Conservation (phyloP, 2,888 invertebrate species). For the Lampropteryx suffumata region DNA sequence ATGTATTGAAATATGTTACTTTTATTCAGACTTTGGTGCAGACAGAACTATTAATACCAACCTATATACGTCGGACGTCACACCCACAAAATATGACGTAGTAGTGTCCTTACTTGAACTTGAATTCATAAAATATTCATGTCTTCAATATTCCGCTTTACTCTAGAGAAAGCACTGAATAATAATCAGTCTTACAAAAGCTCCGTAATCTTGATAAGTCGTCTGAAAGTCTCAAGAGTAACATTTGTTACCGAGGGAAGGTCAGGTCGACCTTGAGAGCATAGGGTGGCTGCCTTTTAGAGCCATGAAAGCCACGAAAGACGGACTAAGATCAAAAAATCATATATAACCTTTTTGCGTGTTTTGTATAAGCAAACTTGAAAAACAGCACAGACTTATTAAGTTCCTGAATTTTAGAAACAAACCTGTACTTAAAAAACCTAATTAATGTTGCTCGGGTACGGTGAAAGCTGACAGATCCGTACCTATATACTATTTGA, state of each 20-base stretch:
- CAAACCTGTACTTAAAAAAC: too few relatives aligned
- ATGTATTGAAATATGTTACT: too few relatives aligned
- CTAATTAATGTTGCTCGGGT: too few relatives aligned
- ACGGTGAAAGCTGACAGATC: too few relatives aligned
- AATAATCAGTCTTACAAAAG: slow-evolving; percentile 12
- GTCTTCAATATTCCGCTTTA: background rate
- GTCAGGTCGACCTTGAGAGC: slow-evolving; percentile 42
- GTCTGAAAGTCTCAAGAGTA: slow-evolving; percentile 16
- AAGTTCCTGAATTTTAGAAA: too few relatives aligned
- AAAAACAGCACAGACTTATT: too few relatives aligned
- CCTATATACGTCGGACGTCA: too few relatives aligned
- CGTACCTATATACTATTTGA: too few relatives aligned
- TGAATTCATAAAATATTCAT: background rate
- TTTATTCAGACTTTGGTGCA: too few relatives aligned
- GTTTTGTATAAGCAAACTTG: too few relatives aligned
- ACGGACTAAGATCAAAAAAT: background rate
- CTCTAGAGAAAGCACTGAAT: background rate
- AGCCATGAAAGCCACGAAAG: background rate
- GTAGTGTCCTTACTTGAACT: background rate
- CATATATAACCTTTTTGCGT: too few relatives aligned
- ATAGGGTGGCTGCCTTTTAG: slow-evolving; percentile 13
- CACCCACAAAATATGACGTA: background rate
- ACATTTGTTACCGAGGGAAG: slow-evolving; percentile 22
- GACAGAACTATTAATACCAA: too few relatives aligned
- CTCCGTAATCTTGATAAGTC: slow-evolving; percentile 27